phyloP scores from a whole-genome alignment of 2,113 vertebrate genomes.

The Lipotes vexillifer region DNA sequence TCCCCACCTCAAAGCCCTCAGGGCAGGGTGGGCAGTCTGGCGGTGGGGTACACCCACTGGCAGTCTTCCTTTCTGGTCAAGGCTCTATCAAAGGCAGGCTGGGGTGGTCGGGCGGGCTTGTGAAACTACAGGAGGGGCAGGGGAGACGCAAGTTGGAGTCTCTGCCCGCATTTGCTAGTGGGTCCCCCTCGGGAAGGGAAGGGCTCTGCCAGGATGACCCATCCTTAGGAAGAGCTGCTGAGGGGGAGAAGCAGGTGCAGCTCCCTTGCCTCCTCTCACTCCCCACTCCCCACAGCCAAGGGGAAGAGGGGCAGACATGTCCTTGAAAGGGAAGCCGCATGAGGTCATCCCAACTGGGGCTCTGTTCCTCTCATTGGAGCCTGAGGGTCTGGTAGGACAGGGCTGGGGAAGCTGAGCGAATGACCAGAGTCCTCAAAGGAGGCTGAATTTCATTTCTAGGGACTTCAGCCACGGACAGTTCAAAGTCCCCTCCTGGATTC shows the following conservation, averaged over 20 bases:
- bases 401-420: background rate
- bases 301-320: no score
- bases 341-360: background rate
- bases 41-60: accelerated
- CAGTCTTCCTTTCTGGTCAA: background rate
- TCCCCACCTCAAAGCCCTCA: no score
- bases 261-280: background rate
- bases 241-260: no score
- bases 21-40: background rate
- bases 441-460: background rate
- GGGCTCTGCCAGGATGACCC: background rate
- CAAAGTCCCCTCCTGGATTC: background rate
- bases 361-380: background rate
- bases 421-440: background rate
- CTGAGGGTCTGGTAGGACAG: background rate
- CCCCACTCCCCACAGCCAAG: background rate
- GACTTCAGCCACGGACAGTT: background rate
- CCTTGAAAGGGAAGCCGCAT: background rate
- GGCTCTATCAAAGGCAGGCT: background rate
- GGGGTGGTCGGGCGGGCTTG: background rate
- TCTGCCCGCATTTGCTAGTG: background rate
- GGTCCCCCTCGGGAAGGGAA: background rate
- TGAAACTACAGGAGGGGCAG: background rate
- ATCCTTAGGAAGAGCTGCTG: background rate
- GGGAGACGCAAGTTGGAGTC: no score